Percentiles rank a stretch among this genome's conserved stretches.
phyloP scores from a whole-genome alignment of 2,888 invertebrate genomes.

The Atherix ibis region DNA sequence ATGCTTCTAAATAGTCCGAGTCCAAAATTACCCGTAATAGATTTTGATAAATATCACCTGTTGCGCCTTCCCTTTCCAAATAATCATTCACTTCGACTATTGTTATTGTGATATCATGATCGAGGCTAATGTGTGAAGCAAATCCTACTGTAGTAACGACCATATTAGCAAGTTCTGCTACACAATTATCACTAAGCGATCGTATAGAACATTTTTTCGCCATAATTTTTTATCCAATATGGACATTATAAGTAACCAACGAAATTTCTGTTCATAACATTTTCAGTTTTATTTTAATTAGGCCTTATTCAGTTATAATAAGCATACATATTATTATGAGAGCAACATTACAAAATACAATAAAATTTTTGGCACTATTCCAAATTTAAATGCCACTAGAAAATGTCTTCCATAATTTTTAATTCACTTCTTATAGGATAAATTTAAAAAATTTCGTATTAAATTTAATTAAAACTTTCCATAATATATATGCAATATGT shows the following conservation, averaged over 20 bases:
- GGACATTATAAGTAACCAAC: background rate
- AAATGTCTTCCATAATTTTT: too few relatives aligned
- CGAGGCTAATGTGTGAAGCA: conserved; percentile 37
- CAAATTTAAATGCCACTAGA: too few relatives aligned
- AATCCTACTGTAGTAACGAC: conserved; percentile 45
- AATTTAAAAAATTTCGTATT: too few relatives aligned
- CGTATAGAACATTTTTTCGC: conserved; percentile 47
- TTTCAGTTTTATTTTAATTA: too few relatives aligned
- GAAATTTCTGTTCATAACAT: too few relatives aligned
- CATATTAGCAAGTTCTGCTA: conserved; percentile 44
- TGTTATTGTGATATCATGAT: conserved; percentile 40
- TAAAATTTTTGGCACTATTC: too few relatives aligned
- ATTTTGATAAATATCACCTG: conserved; percentile 52
- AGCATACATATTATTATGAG: too few relatives aligned
- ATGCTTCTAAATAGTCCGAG: conserved; percentile 50
- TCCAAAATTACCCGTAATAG: conserved; percentile 46
- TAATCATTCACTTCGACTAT: conserved; percentile 45
- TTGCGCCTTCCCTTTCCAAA: conserved; percentile 43
- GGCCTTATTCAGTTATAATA: too few relatives aligned
- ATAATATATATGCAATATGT: too few relatives aligned
- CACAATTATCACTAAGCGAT: conserved; percentile 41
- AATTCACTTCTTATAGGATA: too few relatives aligned
- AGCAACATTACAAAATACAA: too few relatives aligned
- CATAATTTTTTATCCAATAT: conserved; percentile 28
- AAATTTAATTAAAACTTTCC: too few relatives aligned